Evolutionary conservation across 1,140 invertebrate genomes (phyloP), one percentile per base, ranked within the genome.

Genomic region (Carcinoscorpius rotundicauda): DNA sequence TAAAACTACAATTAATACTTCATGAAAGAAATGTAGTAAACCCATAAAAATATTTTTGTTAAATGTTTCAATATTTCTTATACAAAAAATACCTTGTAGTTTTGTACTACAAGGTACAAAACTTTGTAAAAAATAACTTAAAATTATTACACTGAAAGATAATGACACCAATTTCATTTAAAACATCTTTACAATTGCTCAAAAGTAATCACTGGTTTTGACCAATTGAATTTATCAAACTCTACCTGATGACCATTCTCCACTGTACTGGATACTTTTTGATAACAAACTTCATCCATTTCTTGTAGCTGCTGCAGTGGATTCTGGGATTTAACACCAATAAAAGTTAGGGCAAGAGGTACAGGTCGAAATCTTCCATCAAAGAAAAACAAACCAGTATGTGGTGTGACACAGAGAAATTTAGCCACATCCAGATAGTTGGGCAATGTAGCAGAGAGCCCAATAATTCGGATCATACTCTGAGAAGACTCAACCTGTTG

Each of bases 391-490:
- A 99, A 79, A 4, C 97, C 97, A 64, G 86, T 86, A 71, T 87
- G 84, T 0, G 90, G 89, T 80, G 98, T 98, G 0, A 99, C 97
- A 60, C 89, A 80, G 9, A 99, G 80, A 76, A 99, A 99, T 69
- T 85, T 78, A 0, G 95, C 93, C 48, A 99, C 94, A 80, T 99
- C 97, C 1, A 94, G 77, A 75, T 99, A 99, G 78, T 98, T 99
- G 4, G 97, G 97, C 64, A 99, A 77, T 0, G 97, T 99, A 1
- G 97, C 97, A 0, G 96, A 98, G 6, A 99, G 76, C 3, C 96
- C 97, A n/a, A 99, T 87, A 65, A 99, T 97, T 62, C 96, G 82
- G 60, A 98, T 98, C 90, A 97, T 96, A 65, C 86, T 91, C 78
- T 99, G 96, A 0, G 90, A 88, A 8, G 90, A 88, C 75, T 98